These are phyloP conservation scores for Periophthalmus magnuspinnatus DNA, from an alignment of 2,797 vertebrate species.

Conservation along the genomic window DNA sequence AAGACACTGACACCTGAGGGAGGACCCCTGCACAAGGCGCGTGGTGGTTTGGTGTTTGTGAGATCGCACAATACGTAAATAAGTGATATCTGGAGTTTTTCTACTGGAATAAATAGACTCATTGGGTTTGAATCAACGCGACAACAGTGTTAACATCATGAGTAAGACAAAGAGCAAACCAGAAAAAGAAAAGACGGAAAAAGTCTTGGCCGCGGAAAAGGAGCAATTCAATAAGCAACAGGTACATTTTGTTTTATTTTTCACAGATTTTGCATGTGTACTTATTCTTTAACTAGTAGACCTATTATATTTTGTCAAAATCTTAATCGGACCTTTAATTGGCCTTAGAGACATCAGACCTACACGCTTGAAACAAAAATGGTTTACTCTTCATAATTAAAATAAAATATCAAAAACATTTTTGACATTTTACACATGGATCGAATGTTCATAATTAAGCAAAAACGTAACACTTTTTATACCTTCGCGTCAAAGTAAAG, in stretches of 20 bases:
- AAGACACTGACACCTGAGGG: background rate
- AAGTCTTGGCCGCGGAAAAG: slow-evolving; percentile 89
- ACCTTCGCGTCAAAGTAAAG: too few species aligned
- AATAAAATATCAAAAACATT: too few species aligned
- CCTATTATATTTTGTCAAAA: background rate
- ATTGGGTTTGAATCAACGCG: background rate
- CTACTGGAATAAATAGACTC: background rate
- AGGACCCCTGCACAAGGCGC: background rate
- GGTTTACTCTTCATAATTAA: too few species aligned
- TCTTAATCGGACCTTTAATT: background rate
- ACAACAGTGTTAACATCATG: slow-evolving; percentile 64
- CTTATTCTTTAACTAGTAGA: background rate
- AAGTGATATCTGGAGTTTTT: background rate
- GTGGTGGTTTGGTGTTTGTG: background rate
- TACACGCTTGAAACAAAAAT: background rate
- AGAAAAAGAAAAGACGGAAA: slow-evolving; percentile 85
- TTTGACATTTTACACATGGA: too few species aligned
- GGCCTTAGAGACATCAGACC: background rate
- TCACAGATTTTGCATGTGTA: background rate
- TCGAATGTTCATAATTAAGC: too few species aligned
- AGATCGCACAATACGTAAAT: background rate
- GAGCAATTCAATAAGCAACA: slow-evolving; percentile 92
- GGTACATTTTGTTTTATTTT: slow-evolving; percentile 64
- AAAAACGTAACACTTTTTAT: too few species aligned
- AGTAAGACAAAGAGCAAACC: slow-evolving; percentile 83